These are phyloP conservation scores for Nomada fabriciana DNA, from an alignment of 2,888 invertebrate genomes.

Conservation along the genomic window DNA sequence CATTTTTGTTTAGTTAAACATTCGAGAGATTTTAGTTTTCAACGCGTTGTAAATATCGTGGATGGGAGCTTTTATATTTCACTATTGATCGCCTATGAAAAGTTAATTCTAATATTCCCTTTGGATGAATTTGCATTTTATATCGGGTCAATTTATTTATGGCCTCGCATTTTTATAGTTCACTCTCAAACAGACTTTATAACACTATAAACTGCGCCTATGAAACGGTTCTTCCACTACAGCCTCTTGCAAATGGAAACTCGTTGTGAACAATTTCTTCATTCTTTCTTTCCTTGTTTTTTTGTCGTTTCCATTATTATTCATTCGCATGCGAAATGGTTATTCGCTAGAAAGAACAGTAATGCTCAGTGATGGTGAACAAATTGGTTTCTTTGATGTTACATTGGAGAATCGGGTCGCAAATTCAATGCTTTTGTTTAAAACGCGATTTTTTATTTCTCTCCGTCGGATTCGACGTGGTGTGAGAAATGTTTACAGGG, in stretches of 20 bases:
- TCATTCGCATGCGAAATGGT: not conserved
- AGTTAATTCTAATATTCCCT: not conserved
- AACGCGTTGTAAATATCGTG: not conserved
- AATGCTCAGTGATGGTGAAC: not conserved
- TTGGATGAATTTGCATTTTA: not conserved
- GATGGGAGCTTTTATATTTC: not conserved
- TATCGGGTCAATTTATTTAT: conserved; percentile 15
- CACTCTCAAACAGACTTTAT: conserved; percentile 10
- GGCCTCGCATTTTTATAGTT: not conserved
- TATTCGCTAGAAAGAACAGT: not conserved
- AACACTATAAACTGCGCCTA: conserved; percentile 20
- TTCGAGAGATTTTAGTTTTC: not conserved
- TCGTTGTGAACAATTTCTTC: conserved; percentile 8
- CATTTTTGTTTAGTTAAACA: too few relatives aligned
- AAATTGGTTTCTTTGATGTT: not conserved
- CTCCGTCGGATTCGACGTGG: not conserved
- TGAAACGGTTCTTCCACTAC: conserved; percentile 1
- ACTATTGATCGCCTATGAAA: not conserved
- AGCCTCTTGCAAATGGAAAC: conserved; percentile 19
- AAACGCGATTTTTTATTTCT: not conserved
- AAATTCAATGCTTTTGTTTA: not conserved
- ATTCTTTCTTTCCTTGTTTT: not conserved
- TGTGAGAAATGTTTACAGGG: too few relatives aligned
- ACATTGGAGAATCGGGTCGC: not conserved
- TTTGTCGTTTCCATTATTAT: conserved; percentile 1